These are phyloP conservation scores for Ormyrus rosae DNA, from an alignment of 2,888 invertebrate species.

Conservation along the genomic window DNA sequence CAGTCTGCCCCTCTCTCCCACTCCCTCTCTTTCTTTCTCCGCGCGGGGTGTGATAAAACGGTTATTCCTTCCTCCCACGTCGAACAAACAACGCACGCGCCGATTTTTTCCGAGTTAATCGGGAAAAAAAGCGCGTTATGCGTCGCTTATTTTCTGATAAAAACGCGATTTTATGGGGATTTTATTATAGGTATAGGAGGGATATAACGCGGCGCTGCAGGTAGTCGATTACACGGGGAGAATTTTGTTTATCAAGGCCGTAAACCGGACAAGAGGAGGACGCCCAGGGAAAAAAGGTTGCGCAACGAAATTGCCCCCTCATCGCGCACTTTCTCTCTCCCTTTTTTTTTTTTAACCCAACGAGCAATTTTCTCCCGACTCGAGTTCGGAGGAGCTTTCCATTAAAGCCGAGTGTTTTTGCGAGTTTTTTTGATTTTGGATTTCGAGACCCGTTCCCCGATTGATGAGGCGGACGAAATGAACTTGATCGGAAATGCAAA, in stretches of 20 bases:
- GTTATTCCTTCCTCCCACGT: neutral
- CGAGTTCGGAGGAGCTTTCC: slow-evolving; percentile 3
- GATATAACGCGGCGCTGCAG: slow-evolving; percentile 7
- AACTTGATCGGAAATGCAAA: too few species aligned
- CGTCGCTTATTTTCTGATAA: slow-evolving; percentile 55
- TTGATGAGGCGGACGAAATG: too few species aligned
- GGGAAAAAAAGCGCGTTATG: slow-evolving; percentile 43
- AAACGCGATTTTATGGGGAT: slow-evolving; percentile 51
- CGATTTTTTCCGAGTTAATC: slow-evolving; percentile 52
- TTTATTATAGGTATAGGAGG: slow-evolving; percentile 43
- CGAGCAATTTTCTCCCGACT: slow-evolving; percentile 46
- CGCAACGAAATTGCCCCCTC: slow-evolving; percentile 45
- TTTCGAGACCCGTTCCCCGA: too few species aligned
- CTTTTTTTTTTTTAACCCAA: slow-evolving; percentile 21
- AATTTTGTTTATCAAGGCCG: slow-evolving; percentile 56
- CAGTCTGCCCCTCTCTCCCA: neutral
- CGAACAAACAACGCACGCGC: neutral
- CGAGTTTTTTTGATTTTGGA: neutral
- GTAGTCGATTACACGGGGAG: slow-evolving; percentile 42
- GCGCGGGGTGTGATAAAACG: slow-evolving; percentile 19
- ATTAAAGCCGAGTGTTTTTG: slow-evolving; percentile 20
- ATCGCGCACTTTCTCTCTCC: neutral
- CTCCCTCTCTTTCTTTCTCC: too few species aligned
- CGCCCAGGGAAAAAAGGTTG: slow-evolving; percentile 31
- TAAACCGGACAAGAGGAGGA: slow-evolving; percentile 49